A percentile compares a stretch with the other conserved stretches of the same genome.
phyloP scores from a whole-genome alignment of 92 coral and sea anemone genomes.

The Diadumene lineata region DNA sequence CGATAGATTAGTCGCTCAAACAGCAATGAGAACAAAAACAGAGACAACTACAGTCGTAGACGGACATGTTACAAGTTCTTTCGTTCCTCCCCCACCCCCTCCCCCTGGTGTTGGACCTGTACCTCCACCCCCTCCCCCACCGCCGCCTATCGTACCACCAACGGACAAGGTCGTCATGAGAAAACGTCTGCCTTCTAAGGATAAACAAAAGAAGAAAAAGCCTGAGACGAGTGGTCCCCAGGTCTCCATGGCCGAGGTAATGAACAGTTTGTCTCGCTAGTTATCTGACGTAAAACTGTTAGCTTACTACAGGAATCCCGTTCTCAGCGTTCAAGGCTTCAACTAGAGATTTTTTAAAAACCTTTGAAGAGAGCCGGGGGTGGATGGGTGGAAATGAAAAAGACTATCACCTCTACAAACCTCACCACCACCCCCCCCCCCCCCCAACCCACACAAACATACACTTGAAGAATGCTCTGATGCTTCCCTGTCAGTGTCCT shows the following conservation, averaged over 20 bases:
- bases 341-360: no score
- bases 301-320: no score
- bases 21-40: slow-evolving; percentile 54
- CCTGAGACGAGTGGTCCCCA: slow-evolving; percentile 61
- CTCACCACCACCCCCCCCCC: no score
- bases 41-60: slow-evolving; percentile 32
- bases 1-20: slow-evolving; percentile 60
- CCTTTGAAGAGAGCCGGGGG: no score
- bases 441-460: no score
- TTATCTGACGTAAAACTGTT: not conserved
- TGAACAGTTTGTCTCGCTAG: slow-evolving; percentile 29
- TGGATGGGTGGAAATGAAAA: no score
- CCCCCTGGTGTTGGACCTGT: slow-evolving; percentile 43
- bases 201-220: slow-evolving; percentile 69
- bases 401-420: no score
- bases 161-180: slow-evolving; percentile 36
- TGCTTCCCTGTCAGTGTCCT: no score
- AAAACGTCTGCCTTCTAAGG: slow-evolving; percentile 47
- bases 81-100: slow-evolving; percentile 47
- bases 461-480: no score
- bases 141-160: slow-evolving; percentile 80
- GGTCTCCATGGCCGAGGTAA: slow-evolving; percentile 75
- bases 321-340: no score
- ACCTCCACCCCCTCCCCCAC: slow-evolving; percentile 73
- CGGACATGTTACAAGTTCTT: slow-evolving; percentile 25